These are phyloP conservation scores for Sebastes schlegelii DNA, from an alignment of 2,113 vertebrate species.

Conservation along the genomic window DNA sequence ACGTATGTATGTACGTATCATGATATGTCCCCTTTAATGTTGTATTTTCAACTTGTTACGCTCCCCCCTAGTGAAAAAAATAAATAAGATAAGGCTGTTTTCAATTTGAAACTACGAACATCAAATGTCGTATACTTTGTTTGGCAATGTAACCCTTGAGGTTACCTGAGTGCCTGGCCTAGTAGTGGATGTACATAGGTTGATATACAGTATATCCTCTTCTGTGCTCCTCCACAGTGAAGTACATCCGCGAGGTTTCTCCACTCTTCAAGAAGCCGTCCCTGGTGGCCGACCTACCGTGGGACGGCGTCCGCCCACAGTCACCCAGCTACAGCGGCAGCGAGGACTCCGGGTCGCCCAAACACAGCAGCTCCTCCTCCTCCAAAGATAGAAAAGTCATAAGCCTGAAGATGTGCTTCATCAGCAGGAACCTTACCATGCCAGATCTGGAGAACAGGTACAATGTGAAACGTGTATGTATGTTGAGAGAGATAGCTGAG, in stretches of 20 bases:
- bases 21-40: too few species aligned
- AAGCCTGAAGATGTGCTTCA: conserved; percentile 96
- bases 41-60: too few species aligned
- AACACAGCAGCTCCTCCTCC: conserved; percentile 79
- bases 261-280: conserved; percentile 96
- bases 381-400: conserved; percentile 93
- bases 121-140: neutral
- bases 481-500: neutral
- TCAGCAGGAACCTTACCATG: conserved; percentile 96
- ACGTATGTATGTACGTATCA: too few species aligned
- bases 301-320: conserved; percentile 88
- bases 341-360: conserved; percentile 91
- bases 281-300: conserved; percentile 92
- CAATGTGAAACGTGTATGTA: neutral
- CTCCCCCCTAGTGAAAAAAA: neutral
- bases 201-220: neutral
- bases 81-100: neutral
- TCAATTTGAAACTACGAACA: neutral
- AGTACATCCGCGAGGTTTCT: conserved; percentile 95
- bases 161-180: too few species aligned
- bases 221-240: conserved; percentile 83
- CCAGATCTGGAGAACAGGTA: conserved; percentile 97
- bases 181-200: neutral
- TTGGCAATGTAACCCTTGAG: too few species aligned
- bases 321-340: conserved; percentile 91